Conservation (phyloP, 2,888 invertebrate genomes). For the Sacculina carcini region DNA sequence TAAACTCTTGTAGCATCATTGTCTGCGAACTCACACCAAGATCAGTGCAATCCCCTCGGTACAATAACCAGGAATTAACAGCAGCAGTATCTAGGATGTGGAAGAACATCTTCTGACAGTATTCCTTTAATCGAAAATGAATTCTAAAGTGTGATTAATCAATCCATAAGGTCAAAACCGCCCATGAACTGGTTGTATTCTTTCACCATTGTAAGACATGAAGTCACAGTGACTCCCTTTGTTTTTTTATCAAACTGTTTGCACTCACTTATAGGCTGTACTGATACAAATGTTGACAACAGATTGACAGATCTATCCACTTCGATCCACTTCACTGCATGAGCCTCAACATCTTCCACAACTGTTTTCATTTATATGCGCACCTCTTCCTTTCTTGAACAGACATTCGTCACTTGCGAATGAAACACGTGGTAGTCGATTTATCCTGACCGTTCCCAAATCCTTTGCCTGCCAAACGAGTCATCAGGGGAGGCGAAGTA, state of each 20-base stretch:
- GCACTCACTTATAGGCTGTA: background rate
- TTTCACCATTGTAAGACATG: background rate
- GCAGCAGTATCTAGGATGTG: too few relatives aligned
- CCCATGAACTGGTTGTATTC: background rate
- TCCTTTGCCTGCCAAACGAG: conserved; percentile 1
- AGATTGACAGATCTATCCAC: background rate
- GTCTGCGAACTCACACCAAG: too few relatives aligned
- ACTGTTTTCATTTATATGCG: background rate
- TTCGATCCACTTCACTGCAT: background rate
- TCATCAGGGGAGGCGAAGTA: conserved; percentile 5
- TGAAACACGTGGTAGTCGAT: conserved; percentile 4
- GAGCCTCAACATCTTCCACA: background rate
- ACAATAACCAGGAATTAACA: too few relatives aligned
- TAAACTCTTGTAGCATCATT: too few relatives aligned
- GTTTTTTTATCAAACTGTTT: background rate
- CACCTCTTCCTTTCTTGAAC: conserved; percentile 2
- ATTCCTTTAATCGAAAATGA: too few relatives aligned
- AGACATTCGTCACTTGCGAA: background rate
- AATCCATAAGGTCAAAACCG: background rate
- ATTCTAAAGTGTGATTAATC: background rate
- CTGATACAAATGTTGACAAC: background rate
- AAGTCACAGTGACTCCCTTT: background rate
- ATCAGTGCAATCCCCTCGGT: too few relatives aligned
- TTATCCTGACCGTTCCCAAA: conserved; percentile 5
- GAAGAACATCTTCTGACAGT: too few relatives aligned